Evolutionary conservation across 2,888 invertebrate genomes (phyloP).

Genomic region (Alentia gelatinosa): DNA sequence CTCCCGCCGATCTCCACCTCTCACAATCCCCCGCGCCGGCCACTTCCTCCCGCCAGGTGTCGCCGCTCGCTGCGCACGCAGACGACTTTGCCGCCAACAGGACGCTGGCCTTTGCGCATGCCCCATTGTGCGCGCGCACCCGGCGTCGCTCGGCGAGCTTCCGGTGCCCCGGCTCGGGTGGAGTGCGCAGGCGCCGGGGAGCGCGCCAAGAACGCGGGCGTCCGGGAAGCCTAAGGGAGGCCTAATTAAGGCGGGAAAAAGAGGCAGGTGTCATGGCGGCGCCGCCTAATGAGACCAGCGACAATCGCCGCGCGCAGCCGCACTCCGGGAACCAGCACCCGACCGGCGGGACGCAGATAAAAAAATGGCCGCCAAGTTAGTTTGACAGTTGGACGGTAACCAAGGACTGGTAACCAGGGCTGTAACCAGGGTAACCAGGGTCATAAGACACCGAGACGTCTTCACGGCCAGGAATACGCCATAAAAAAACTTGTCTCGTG

Average conservation of each 20-base stretch:
- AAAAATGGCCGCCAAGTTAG: no score
- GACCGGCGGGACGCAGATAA: no score
- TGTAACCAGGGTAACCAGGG: no score
- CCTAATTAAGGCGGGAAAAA: slow-evolving; percentile 28
- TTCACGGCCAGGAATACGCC: no score
- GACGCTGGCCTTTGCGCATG: slow-evolving; percentile 30
- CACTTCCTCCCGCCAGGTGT: background rate
- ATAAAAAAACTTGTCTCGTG: no score
- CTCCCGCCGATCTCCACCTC: background rate
- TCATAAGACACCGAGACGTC: no score
- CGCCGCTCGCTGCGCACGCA: background rate
- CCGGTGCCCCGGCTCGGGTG: background rate
- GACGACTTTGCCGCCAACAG: slow-evolving; percentile 2
- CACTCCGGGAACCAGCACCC: background rate
- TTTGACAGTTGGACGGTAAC: no score
- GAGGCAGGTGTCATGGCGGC: background rate
- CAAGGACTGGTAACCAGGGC: no score
- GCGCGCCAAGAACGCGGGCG: background rate
- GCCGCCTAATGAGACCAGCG: background rate
- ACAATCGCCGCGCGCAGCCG: background rate
- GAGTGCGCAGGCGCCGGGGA: background rate
- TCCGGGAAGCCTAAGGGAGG: background rate
- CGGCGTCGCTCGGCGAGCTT: slow-evolving; percentile 11
- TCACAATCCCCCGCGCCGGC: background rate
- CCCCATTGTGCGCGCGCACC: slow-evolving; percentile 18